Conservation (phyloP, 2,888 invertebrate genomes). For the Cenopis cana region DNA sequence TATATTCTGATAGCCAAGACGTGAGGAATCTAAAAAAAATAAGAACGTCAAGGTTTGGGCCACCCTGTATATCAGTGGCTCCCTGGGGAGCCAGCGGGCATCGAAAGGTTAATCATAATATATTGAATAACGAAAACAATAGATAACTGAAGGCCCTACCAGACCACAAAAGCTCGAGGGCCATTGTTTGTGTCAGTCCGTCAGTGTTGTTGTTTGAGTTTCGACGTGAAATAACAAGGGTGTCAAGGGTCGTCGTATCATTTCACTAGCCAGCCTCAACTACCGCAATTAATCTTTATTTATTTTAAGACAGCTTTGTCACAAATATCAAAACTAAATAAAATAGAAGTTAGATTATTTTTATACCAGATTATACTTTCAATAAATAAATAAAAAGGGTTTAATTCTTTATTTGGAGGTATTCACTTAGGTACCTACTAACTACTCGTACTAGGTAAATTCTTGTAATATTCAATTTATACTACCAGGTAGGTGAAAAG, state of each 20-base stretch:
- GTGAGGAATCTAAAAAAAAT: too few relatives aligned
- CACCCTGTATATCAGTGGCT: too few relatives aligned
- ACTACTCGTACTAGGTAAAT: too few relatives aligned
- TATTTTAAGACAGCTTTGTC: conserved; percentile 46
- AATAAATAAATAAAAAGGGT: too few relatives aligned
- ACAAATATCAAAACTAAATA: not conserved
- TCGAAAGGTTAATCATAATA: not conserved
- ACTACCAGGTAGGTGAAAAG: too few relatives aligned
- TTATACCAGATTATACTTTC: too few relatives aligned
- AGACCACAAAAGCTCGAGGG: conserved; percentile 48
- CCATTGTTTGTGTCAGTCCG: conserved; percentile 50
- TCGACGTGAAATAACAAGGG: conserved; percentile 51
- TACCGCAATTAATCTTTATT: conserved; percentile 65
- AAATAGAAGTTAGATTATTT: not conserved
- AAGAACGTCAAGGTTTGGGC: too few relatives aligned
- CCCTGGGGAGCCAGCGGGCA: not conserved
- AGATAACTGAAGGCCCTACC: conserved; percentile 25
- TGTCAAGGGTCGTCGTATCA: conserved; percentile 43
- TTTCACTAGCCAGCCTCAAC: conserved; percentile 52
- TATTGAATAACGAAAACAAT: conserved; percentile 19
- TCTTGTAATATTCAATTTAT: too few relatives aligned
- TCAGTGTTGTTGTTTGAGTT: conserved; percentile 52
- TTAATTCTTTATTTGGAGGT: too few relatives aligned
- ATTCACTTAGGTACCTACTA: too few relatives aligned
- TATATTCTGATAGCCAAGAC: too few relatives aligned